A percentile compares a stretch with the other conserved stretches of the same genome.
phyloP scores from a whole-genome alignment of 2,113 vertebrate species.

The Bujurquina vittata region DNA sequence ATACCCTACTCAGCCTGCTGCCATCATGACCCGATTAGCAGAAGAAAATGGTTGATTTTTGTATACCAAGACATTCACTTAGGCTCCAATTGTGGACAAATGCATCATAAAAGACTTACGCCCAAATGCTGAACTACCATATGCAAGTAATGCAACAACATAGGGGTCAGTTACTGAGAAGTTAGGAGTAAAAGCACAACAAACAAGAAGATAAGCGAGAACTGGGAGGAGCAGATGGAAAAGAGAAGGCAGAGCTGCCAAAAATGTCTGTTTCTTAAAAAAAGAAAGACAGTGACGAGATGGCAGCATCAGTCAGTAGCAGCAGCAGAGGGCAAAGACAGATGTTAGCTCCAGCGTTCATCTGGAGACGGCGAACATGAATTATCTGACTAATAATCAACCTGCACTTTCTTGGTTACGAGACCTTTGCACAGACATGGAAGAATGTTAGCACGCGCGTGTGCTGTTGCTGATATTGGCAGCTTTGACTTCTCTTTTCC shows the following conservation, averaged over 20 bases:
- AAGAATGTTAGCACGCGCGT: background rate
- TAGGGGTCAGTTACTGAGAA: background rate
- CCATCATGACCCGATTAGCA: background rate
- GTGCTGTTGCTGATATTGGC: background rate
- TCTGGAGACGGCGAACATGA: background rate
- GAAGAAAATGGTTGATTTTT: background rate
- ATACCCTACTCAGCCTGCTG: background rate
- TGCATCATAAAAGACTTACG: background rate
- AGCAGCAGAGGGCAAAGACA: background rate
- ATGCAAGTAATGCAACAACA: background rate
- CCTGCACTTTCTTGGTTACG: background rate
- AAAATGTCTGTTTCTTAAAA: background rate
- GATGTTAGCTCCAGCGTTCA: background rate
- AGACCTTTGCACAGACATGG: background rate
- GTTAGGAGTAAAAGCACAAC: background rate
- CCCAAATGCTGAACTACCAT: background rate
- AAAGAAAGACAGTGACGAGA: background rate
- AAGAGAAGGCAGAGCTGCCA: background rate
- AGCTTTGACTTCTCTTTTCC: background rate
- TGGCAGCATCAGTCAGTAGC: background rate
- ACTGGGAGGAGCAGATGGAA: background rate
- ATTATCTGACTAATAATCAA: background rate
- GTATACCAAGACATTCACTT: background rate
- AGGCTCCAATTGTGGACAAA: background rate
- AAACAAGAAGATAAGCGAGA: background rate